These are phyloP conservation scores for Macropis europaea DNA, from an alignment of 2,888 invertebrate genomes.

Conservation along the genomic window DNA sequence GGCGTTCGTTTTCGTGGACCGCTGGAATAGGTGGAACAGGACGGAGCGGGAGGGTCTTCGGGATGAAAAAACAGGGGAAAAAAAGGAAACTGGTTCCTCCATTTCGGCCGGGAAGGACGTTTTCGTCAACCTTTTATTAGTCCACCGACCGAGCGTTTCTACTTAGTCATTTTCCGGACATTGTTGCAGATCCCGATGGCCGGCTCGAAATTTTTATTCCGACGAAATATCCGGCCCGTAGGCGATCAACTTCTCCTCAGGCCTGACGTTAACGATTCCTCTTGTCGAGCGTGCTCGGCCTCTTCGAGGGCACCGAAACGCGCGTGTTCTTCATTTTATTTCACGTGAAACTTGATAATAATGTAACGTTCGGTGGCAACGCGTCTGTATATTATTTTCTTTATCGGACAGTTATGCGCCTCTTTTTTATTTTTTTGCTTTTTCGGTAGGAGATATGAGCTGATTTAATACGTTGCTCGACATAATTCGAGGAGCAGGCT, in stretches of 20 bases:
- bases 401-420: too few relatives aligned
- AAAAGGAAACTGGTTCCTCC: conserved; percentile 45
- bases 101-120: conserved; percentile 41
- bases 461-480: too few relatives aligned
- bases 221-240: conserved; percentile 6
- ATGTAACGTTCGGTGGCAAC: too few relatives aligned
- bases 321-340: too few relatives aligned
- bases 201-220: conserved; percentile 28
- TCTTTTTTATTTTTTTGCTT: too few relatives aligned
- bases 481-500: too few relatives aligned
- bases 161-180: conserved; percentile 51
- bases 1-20: conserved; percentile 47
- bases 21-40: conserved; percentile 41
- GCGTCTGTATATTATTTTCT: too few relatives aligned
- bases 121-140: conserved; percentile 60
- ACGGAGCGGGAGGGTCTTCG: conserved; percentile 48
- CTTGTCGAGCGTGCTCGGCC: too few relatives aligned
- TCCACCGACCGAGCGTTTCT: conserved; percentile 22
- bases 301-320: too few relatives aligned
- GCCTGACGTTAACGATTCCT: conserved; percentile 26
- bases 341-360: too few relatives aligned
- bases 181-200: conserved; percentile 44
- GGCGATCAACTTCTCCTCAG: conserved; percentile 21
- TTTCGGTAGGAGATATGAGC: too few relatives aligned
- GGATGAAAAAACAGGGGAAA: background rate